A percentile compares a stretch with the other conserved stretches of the same genome.
These are phyloP conservation scores for Galerucella nymphaeae DNA, from an alignment of 2,888 invertebrate species.

Conservation along the genomic window DNA sequence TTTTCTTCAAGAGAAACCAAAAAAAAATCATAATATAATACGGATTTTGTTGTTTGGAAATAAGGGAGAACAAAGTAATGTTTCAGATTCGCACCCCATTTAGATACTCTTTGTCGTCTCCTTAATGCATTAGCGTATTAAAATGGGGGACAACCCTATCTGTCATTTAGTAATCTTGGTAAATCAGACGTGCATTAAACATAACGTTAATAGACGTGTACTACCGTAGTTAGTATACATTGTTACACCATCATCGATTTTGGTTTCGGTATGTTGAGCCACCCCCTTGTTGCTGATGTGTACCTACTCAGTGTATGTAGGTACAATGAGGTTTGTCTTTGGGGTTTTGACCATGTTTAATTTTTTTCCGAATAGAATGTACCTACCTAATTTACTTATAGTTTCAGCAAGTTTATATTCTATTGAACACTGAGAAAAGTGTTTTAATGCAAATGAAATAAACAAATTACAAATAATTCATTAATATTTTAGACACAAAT, in stretches of 20 bases:
- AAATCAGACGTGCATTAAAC: constrained; percentile 62
- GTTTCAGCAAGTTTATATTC: background rate
- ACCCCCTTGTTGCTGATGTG: constrained; percentile 29
- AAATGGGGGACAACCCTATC: constrained; percentile 61
- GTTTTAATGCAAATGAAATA: no score
- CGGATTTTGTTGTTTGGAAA: background rate
- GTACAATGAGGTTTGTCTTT: background rate
- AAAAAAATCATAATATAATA: background rate
- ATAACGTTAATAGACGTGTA: constrained; percentile 59
- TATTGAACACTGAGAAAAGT: no score
- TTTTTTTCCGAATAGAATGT: background rate
- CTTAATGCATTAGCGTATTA: constrained; percentile 58
- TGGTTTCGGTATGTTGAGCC: constrained; percentile 26
- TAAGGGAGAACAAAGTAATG: constrained; percentile 2
- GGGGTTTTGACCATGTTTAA: background rate
- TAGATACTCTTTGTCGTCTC: constrained; percentile 55
- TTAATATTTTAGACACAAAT: no score
- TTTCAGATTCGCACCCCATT: constrained; percentile 54
- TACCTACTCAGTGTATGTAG: background rate
- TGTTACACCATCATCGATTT: constrained; percentile 30
- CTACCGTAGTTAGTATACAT: constrained; percentile 41
- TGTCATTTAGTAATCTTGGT: constrained; percentile 62
- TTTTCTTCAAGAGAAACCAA: background rate
- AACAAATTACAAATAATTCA: no score
- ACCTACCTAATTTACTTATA: background rate